These are phyloP conservation scores for Cremastobaeus sp. DNA, from an alignment of 2,888 invertebrate species.

Conservation along the genomic window DNA sequence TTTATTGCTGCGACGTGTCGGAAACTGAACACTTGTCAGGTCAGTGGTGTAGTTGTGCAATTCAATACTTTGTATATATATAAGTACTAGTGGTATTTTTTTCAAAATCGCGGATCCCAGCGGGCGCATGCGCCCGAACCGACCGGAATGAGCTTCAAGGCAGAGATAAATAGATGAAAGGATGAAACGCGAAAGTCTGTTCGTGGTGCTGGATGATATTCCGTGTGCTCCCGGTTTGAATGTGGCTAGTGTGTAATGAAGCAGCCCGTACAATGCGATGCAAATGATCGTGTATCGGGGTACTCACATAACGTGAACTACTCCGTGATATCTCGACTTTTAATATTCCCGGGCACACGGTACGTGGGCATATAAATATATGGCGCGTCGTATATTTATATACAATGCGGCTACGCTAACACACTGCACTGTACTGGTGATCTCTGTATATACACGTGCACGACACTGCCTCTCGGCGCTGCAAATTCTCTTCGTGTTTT, in stretches of 20 bases:
- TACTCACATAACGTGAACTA: conserved; percentile 61
- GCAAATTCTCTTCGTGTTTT: conserved; percentile 36
- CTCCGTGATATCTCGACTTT: conserved; percentile 52
- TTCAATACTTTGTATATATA: too few relatives aligned
- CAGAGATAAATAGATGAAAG: conserved; percentile 39
- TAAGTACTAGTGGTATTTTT: too few relatives aligned
- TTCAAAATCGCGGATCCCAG: conserved; percentile 31
- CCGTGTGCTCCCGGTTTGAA: conserved; percentile 17
- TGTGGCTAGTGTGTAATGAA: conserved; percentile 33
- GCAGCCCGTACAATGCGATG: conserved; percentile 43
- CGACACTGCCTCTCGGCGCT: conserved; percentile 49
- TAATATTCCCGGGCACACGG: conserved; percentile 44
- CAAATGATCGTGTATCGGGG: conserved; percentile 45
- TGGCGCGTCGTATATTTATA: conserved; percentile 41
- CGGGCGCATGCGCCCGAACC: conserved; percentile 40
- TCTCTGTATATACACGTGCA: conserved; percentile 58
- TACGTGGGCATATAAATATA: conserved; percentile 41
- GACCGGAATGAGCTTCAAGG: not conserved
- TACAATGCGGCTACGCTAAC: conserved; percentile 43
- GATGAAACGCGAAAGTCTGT: conserved; percentile 50
- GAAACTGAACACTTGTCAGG: not conserved
- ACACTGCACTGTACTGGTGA: conserved; percentile 55
- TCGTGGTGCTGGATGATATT: conserved; percentile 39
- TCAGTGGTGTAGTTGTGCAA: too few relatives aligned
- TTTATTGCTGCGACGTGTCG: too few relatives aligned